Percentiles rank a stretch among this genome's conserved stretches.
These are phyloP conservation scores for Phasianus colchicus DNA, from an alignment of 2,113 vertebrate genomes.

Conservation along the genomic window DNA sequence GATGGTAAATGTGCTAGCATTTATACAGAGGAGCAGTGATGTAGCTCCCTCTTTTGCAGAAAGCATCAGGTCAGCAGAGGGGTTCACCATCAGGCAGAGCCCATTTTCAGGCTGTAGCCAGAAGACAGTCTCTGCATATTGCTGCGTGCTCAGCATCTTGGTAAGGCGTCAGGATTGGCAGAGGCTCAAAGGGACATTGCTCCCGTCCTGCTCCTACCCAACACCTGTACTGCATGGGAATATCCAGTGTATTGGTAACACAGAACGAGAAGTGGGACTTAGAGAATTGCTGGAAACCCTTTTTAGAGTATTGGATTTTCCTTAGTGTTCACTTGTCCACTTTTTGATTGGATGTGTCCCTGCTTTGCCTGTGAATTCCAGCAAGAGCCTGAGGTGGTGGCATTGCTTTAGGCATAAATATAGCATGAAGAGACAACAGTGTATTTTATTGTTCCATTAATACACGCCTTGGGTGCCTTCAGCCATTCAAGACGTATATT, in stretches of 20 bases:
- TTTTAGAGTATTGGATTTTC: constrained; percentile 24
- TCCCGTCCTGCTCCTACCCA: neutral
- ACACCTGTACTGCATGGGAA: neutral
- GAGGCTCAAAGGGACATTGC: neutral
- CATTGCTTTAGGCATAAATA: constrained; percentile 72
- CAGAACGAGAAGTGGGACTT: neutral
- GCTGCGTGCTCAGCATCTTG: neutral
- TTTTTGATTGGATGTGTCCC: constrained; percentile 43
- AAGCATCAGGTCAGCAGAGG: neutral
- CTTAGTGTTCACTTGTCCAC: constrained; percentile 46
- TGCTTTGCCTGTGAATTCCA: constrained; percentile 61
- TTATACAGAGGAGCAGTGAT: neutral
- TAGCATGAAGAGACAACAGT: constrained; percentile 72
- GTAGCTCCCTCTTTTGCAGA: neutral
- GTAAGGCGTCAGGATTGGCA: neutral
- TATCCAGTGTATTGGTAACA: neutral
- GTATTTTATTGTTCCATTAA: constrained; percentile 78
- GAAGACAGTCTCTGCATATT: neutral
- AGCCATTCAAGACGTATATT: constrained; percentile 72
- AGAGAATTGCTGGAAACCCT: neutral
- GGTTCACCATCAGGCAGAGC: neutral
- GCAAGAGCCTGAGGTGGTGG: constrained; percentile 56
- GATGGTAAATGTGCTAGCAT: neutral
- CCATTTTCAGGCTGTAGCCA: neutral
- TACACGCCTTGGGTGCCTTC: constrained; percentile 73